Evolutionary conservation across 2,797 vertebrate genomes (phyloP).

Genomic region (Bradypus variegatus): DNA sequence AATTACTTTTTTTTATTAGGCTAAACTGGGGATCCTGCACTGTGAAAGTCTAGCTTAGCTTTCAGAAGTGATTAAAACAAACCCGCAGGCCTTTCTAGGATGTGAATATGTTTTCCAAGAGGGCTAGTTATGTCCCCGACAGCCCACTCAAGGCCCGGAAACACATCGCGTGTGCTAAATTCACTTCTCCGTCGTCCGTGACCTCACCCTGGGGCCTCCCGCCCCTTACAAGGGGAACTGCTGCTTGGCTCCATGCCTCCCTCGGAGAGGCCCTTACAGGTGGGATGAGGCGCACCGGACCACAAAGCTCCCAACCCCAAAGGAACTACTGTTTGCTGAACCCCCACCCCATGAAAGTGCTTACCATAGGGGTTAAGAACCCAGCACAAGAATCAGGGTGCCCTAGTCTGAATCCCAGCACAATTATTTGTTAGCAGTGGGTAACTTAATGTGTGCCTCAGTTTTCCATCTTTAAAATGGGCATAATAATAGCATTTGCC

Average conservation of each 20-base stretch:
- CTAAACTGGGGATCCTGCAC: slow-evolving; percentile 44
- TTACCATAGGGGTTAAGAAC: neutral
- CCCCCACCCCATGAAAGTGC: too few relatives aligned
- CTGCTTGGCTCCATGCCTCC: neutral
- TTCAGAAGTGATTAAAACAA: slow-evolving; percentile 59
- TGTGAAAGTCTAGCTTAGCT: slow-evolving; percentile 31
- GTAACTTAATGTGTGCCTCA: neutral
- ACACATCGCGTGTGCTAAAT: neutral
- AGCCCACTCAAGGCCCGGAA: neutral
- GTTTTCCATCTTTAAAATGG: neutral
- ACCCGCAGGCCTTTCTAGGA: slow-evolving; percentile 10
- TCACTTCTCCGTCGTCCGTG: neutral
- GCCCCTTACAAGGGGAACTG: accelerated
- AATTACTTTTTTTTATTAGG: slow-evolving; percentile 63
- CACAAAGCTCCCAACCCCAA: neutral
- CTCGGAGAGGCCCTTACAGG: neutral
- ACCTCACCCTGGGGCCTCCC: accelerated
- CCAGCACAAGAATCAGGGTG: neutral
- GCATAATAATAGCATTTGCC: neutral
- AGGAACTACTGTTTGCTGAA: too few relatives aligned
- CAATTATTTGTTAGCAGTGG: neutral
- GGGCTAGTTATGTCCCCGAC: neutral
- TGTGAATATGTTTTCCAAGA: neutral
- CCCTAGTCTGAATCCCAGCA: neutral
- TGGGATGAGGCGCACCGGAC: too few relatives aligned